Conservation (phyloP, 2,113 vertebrate species). For the Catagonus wagneri region DNA sequence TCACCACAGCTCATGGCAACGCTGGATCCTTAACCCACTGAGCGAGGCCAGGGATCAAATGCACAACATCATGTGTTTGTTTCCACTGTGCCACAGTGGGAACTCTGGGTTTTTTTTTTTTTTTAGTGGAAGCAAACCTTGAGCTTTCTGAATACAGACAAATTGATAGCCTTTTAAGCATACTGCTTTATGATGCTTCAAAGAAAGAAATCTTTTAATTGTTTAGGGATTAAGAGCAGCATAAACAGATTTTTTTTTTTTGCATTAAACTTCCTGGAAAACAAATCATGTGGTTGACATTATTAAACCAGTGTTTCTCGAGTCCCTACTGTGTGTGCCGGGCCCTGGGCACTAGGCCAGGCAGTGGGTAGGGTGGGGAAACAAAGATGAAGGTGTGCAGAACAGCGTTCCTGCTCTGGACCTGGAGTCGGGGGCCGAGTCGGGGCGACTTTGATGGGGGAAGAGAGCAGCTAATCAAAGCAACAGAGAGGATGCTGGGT, state of each 20-base stretch:
- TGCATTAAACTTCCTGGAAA: not conserved
- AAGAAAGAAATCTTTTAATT: slow-evolving; percentile 53
- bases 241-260: slow-evolving; percentile 19
- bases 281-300: not conserved
- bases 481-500: not conserved
- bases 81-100: too few species aligned
- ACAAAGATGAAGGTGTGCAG: not conserved
- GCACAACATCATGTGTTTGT: too few species aligned
- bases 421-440: rapidly evolving
- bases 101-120: not conserved
- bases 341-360: not conserved
- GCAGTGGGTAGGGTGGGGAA: not conserved
- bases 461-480: not conserved
- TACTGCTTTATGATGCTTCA: slow-evolving; percentile 28
- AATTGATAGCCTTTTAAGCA: not conserved
- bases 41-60: too few species aligned
- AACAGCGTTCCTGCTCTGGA: rapidly evolving
- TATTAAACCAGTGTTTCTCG: slow-evolving; percentile 27
- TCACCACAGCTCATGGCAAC: too few species aligned
- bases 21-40: too few species aligned
- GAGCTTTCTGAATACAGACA: slow-evolving; percentile 59
- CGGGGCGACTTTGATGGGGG: not conserved
- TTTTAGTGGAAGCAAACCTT: slow-evolving; percentile 15
- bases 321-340: not conserved
- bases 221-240: slow-evolving; percentile 49